Base-by-base conservation (phyloP, 2,797 vertebrate genomes). In the Myotis planiceps region DNA sequence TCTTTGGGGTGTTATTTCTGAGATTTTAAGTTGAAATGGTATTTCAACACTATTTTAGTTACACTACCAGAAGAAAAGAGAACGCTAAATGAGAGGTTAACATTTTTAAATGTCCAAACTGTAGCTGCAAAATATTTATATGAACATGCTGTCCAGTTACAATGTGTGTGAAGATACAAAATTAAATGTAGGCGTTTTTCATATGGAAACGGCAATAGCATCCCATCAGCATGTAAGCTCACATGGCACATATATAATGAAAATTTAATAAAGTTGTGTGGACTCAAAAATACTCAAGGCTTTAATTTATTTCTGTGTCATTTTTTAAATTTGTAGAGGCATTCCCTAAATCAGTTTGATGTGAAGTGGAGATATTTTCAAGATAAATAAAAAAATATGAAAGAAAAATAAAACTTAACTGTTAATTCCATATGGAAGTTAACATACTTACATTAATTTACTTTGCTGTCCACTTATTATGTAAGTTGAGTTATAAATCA, bases 1-100 rank as follows among this genome's bases (percentile, higher is more conserved):
- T 80, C 91, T 98, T 95, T 58, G 5, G n/a, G 27, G 80, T 45
- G 37, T 68, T 83, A 82, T 86, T 95, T 86, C 92, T 93, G 86
- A 94, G 71, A 71, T 65, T 96, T 96, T 69, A 80, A 90, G 78
- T 93, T 86, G 69, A 88, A 92, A 88, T 68, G 23, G 60, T 83
- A 80, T 93, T 95, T 94, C 32, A 85, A 60, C 13, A 51, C 65
- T 69, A n/a, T 71, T 60, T 92, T 90, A 42, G 86, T 71, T 45
- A 39, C 3, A 45, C 27, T 63, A 47, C 18, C 19, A 34, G 7
- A 86, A 37, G 23, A 80, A n/a, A 82, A 92, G 45, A 92, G 86
- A 85, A 60, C 83, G 23, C 21, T 82, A 58, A 84, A 69, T 51
- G 51, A 86, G 18, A 96, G 37, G 34, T 74, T 58, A 72, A 79